Evolutionary conservation across 2,888 invertebrate genomes (phyloP), one percentile per base, ranked within the genome.

Genomic region (Eilema depressum): DNA sequence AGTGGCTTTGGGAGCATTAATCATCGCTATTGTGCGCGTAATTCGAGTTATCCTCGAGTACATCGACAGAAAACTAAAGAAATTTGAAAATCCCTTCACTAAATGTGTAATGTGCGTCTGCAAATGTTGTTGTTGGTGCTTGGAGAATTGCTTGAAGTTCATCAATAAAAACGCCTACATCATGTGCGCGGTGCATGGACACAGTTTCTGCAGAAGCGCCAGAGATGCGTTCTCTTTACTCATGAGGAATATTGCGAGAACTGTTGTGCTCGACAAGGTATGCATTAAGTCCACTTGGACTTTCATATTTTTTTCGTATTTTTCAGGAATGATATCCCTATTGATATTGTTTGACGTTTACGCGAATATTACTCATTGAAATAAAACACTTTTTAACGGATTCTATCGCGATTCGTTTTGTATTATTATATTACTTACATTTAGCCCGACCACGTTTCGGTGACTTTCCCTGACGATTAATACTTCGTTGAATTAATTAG

Each of bases 131-230:
- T 98, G 98, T 88, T 98, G 97, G 97, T 97, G 98, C 84, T 91
- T 99, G 83, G 99, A 99, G 88, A 97, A 96, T 68, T 98, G 99
- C 92, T 95, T 99, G 71, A 97, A 97, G 87, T 99, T 98, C 88
- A 96, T 96, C 78, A 98, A 97, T 83, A 96, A 97, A 80, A 99
- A 99, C 86, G 99, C 99, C 0, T 99, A 98, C 88, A 98, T 99
- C 33, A 98, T 99, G 98, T 98, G 98, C 88, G 99, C 99, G 0
- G 97, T 99, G 62, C 98, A 99, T 90, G 99, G 99, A 2, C 97
- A 97, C 88, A 97, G 97, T 88, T 99, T 99, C 93, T 99, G 98
- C 89, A 89, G 95, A 11, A 98, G 99, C 79, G 99, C 99, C 4
- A 97, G 97, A 87, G 97, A 98, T 88, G 98, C 99, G 0, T 99